Evolutionary conservation across 1,140 invertebrate species (phyloP).

Genomic region (Hermetia illucens): DNA sequence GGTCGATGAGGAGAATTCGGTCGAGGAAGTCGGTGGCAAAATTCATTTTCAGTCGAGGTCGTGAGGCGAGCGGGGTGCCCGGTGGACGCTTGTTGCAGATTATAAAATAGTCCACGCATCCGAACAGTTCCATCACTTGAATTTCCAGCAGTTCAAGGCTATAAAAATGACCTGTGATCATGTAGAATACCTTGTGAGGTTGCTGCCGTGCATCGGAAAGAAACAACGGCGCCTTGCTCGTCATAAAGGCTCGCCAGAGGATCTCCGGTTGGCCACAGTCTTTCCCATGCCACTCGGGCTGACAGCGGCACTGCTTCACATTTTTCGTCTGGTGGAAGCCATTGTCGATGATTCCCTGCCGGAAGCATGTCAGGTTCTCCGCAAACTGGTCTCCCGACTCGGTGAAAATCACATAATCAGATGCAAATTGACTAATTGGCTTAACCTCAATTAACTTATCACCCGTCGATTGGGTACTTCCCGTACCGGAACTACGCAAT

Average conservation of each 20-base stretch:
- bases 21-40: conserved; percentile 26
- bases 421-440: not conserved
- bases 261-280: conserved; percentile 52
- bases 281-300: conserved; percentile 43
- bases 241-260: conserved; percentile 47
- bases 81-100: conserved; percentile 32
- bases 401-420: not conserved
- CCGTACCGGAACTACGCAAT: not conserved
- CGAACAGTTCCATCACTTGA: conserved; percentile 40
- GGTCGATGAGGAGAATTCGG: not conserved
- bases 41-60: not conserved
- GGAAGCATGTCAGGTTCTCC: conserved; percentile 39
- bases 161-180: conserved; percentile 37
- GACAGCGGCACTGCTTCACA: conserved; percentile 36
- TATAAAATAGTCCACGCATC: conserved; percentile 48
- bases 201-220: conserved; percentile 3
- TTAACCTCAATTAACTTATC: not conserved
- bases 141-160: conserved; percentile 42
- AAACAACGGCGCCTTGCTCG: conserved; percentile 33
- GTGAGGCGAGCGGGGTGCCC: no score
- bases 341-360: conserved; percentile 36
- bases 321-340: not conserved
- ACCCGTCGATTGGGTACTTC: not conserved
- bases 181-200: conserved; percentile 37
- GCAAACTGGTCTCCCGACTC: conserved; percentile 26